Evolutionary conservation across 2,888 invertebrate genomes (phyloP).

Genomic region (Allacma fusca): DNA sequence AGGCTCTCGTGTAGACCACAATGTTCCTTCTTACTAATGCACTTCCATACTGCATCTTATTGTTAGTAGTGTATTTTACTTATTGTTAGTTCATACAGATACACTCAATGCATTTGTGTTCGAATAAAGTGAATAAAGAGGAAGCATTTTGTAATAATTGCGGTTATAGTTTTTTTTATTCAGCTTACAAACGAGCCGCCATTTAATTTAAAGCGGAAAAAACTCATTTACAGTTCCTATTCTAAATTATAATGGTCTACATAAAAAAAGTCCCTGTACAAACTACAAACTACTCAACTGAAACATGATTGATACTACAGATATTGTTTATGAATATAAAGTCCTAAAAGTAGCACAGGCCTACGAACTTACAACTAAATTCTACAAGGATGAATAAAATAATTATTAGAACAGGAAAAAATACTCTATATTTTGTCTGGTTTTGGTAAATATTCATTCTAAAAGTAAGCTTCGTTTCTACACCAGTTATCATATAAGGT

Average conservation of each 20-base stretch:
- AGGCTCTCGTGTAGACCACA: too few relatives aligned
- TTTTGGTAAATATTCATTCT: conserved; percentile 3
- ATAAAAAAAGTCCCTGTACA: conserved; percentile 11
- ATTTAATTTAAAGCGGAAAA: background rate
- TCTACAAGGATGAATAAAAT: too few relatives aligned
- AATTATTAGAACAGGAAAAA: conserved; percentile 1
- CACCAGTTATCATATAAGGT: background rate
- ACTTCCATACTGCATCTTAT: too few relatives aligned
- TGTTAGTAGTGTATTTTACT: too few relatives aligned
- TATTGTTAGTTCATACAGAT: too few relatives aligned
- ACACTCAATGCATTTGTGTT: too few relatives aligned
- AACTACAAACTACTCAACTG: conserved; percentile 16
- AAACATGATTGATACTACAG: background rate
- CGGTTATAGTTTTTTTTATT: background rate
- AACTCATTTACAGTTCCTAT: background rate
- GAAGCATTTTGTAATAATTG: too few relatives aligned
- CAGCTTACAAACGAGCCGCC: background rate
- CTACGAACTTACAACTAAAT: background rate
- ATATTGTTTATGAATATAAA: background rate
- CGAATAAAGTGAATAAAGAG: too few relatives aligned
- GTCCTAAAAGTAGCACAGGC: background rate
- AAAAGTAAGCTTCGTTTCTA: background rate
- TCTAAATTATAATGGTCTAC: background rate
- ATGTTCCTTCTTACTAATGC: too few relatives aligned
- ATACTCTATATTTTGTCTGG: background rate